Evolutionary conservation across 2,113 vertebrate species (phyloP).

Genomic region (Geococcyx californianus): DNA sequence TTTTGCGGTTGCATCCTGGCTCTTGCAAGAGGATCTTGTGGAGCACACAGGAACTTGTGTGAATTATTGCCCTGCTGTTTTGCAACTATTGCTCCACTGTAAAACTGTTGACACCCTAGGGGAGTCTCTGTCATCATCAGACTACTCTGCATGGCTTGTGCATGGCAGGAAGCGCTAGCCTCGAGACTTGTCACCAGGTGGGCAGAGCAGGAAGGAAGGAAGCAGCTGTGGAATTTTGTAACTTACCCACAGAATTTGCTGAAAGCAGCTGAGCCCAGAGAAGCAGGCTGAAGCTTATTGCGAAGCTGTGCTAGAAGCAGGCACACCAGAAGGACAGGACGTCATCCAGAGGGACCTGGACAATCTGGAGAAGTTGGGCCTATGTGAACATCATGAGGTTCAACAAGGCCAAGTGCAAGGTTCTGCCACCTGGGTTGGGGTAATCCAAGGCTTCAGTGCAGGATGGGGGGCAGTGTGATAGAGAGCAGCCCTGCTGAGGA

Average conservation of each 20-base stretch:
- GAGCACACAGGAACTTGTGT: background rate
- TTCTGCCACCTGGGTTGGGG: no score
- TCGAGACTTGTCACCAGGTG: background rate
- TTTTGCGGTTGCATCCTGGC: background rate
- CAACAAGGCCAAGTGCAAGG: no score
- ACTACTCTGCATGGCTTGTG: background rate
- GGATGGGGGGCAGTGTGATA: no score
- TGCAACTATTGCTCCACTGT: conserved; percentile 29
- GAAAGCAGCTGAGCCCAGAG: background rate
- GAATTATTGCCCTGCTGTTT: conserved; percentile 28
- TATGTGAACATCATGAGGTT: no score
- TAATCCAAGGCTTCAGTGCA: no score
- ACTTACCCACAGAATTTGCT: background rate
- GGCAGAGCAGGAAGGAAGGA: conserved; percentile 35
- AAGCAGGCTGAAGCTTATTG: background rate
- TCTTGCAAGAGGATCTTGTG: conserved; percentile 22
- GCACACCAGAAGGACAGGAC: no score
- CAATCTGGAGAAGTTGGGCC: no score
- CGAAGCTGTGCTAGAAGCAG: background rate
- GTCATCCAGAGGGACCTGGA: no score
- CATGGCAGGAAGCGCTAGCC: background rate
- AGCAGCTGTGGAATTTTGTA: background rate
- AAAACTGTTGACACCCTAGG: conserved; percentile 8
- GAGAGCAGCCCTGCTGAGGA: no score
- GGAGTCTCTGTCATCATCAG: background rate